Conservation (phyloP, 2,888 invertebrate species). For the Ormia ochracea region DNA sequence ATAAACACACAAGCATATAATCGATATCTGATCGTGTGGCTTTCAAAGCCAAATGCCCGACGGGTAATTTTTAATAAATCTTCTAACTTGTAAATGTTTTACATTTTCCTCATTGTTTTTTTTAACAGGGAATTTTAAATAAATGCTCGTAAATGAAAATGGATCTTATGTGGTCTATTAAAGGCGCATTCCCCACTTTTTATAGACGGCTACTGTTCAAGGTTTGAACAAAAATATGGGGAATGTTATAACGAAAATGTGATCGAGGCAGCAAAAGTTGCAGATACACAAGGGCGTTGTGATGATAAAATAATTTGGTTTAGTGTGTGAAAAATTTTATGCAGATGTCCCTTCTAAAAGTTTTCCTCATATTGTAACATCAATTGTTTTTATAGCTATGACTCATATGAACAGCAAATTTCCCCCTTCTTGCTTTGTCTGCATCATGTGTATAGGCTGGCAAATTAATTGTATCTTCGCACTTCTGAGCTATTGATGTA, state of each 20-base stretch:
- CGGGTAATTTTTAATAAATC: not conserved
- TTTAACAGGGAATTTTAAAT: not conserved
- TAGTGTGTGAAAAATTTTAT: no score
- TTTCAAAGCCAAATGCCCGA: not conserved
- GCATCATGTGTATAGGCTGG: no score
- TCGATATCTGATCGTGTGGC: not conserved
- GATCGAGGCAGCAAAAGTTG: no score
- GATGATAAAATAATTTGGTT: no score
- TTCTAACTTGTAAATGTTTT: not conserved
- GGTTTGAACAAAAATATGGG: not conserved
- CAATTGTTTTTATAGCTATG: no score
- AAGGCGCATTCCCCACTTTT: not conserved
- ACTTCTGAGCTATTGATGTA: no score
- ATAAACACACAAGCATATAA: not conserved
- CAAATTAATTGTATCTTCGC: no score
- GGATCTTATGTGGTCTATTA: not conserved
- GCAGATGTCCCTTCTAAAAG: no score
- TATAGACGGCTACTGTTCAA: not conserved
- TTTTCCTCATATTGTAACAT: no score
- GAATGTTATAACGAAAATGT: not conserved
- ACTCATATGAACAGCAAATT: no score
- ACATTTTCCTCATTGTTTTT: not conserved
- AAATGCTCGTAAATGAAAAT: not conserved
- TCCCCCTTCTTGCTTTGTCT: no score
- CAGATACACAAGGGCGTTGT: no score